Evolutionary conservation across 2,888 invertebrate species (phyloP), one percentile per base, ranked within the genome.

Genomic region (Lasioglossum marginatum): DNA sequence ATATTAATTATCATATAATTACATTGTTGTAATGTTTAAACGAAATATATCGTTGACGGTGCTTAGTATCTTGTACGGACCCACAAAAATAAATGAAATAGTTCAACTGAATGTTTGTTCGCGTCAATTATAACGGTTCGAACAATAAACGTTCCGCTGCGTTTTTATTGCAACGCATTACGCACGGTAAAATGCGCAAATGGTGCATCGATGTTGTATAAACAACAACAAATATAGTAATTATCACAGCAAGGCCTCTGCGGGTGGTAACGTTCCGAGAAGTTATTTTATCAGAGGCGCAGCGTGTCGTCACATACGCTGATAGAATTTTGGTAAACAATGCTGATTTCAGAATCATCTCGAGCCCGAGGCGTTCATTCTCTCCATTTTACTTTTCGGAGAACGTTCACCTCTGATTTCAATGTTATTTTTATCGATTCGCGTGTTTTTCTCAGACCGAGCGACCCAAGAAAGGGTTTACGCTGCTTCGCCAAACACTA

Each of bases 321-420:
- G 87, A 83, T 79, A 78, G 40, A 79, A 84, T 78, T 79, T 81
- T 79, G 43, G 45, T 83, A 88, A 88, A 85, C 79, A 83, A 68
- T 27, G 48, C 10, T 16, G 34, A 63, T 63, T 74, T 48, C 16
- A 63, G 77, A 79, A 78, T 71, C 63, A 16, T 75, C 78, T 43
- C n/a, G 14, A 2, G n/a, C 4, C 68, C 37, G 16, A 27, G 63
- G 12, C 63, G 63, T 63, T 31, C 31, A 16, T 31, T 63, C 63
- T 63, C 16, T 31, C 4, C 60, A 16, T 63, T 63, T 16, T 63
- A 63, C 6, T 63, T 31, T 63, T 63, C 63, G 31, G 31, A 63
- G 63, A 63, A 63, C 63, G 2, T 31, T 63, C 63, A 63, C 63
- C 63, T 63, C 31, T 27, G 16, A 31, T 31, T 31, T 14, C 63